These are phyloP conservation scores for Chaetodon trifascialis DNA, from an alignment of 2,113 vertebrate genomes.

Conservation along the genomic window DNA sequence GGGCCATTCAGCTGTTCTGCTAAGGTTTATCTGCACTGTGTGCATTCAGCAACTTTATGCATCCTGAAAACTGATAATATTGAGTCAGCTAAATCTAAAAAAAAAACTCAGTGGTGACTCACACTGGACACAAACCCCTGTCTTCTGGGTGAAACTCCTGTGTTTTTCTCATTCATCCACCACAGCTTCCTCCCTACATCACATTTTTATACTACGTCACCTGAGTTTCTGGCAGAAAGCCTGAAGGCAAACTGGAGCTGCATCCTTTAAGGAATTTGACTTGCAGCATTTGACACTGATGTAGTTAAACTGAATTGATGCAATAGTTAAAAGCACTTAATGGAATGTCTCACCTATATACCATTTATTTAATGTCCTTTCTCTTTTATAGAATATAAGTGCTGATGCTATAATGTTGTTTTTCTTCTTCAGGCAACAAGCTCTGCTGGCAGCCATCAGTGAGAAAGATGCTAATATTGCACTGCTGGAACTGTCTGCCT, in stretches of 20 bases:
- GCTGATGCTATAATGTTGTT: conserved; percentile 28
- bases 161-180: too few species aligned
- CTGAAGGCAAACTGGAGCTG: not conserved
- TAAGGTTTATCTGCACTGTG: too few species aligned
- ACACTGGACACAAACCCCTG: too few species aligned
- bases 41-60: too few species aligned
- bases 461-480: conserved; percentile 99
- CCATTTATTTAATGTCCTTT: not conserved
- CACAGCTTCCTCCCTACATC: too few species aligned
- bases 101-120: too few species aligned
- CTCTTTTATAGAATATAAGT: not conserved
- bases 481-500: conserved; percentile 96
- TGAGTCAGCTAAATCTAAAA: too few species aligned
- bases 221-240: too few species aligned
- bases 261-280: not conserved
- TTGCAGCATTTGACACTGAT: not conserved
- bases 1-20: too few species aligned
- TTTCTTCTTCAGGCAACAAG: conserved; percentile 91
- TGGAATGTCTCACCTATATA: not conserved
- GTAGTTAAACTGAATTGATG: not conserved
- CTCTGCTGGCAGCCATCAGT: conserved; percentile 97
- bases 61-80: too few species aligned
- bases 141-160: too few species aligned
- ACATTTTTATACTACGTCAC: too few species aligned
- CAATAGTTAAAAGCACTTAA: not conserved